Conservation (phyloP, 2,797 vertebrate species). For the Spondyliosoma cantharus region DNA sequence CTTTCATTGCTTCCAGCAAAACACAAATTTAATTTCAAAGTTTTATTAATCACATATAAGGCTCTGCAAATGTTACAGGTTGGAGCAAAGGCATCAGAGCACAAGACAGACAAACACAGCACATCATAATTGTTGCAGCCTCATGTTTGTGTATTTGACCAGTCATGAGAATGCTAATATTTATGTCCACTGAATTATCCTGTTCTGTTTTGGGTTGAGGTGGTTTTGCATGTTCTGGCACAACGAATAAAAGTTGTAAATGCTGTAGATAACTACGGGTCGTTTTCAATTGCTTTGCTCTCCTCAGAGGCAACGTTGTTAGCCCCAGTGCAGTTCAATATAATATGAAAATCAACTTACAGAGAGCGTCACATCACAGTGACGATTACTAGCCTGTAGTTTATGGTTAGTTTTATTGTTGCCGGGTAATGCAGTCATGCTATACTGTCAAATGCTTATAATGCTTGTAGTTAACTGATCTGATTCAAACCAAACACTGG, state of each 20-base stretch:
- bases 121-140: background rate
- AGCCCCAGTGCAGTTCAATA: background rate
- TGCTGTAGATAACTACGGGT: background rate
- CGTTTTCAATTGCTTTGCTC: background rate
- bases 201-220: background rate
- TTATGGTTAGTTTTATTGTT: constrained; percentile 29
- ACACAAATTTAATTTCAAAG: no score
- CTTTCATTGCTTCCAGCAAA: no score
- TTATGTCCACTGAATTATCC: background rate
- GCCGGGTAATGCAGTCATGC: background rate
- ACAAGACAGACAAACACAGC: background rate
- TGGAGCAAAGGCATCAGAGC: no score
- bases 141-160: background rate
- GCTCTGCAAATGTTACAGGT: no score
- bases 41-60: no score
- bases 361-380: background rate
- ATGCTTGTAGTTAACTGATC: background rate
- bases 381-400: background rate
- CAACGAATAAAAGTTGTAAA: background rate
- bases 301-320: background rate
- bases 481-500: no score
- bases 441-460: background rate
- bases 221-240: background rate
- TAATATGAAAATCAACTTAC: background rate
- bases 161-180: background rate